Evolutionary conservation across 2,888 invertebrate species (phyloP).

Genomic region (Brenthis hecate): DNA sequence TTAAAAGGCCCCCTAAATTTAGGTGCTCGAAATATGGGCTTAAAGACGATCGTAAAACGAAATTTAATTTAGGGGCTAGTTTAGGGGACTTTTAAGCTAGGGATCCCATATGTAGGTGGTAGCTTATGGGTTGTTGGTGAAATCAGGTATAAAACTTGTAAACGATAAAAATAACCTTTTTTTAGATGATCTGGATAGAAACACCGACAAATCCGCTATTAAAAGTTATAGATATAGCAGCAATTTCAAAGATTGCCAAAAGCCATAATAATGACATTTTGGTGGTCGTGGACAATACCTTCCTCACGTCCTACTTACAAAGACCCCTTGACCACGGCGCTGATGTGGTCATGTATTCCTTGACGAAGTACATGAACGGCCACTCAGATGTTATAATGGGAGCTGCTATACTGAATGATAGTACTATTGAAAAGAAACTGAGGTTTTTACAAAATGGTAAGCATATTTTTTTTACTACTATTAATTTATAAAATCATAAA

Average conservation of each 20-base stretch:
- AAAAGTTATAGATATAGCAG: conserved; percentile 93
- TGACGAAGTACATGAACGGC: conserved; percentile 99
- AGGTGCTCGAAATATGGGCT: too few species aligned
- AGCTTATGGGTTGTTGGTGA: too few species aligned
- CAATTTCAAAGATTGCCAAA: conserved; percentile 83
- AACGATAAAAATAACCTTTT: neutral
- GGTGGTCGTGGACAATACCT: conserved; percentile 96
- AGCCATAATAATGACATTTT: conserved; percentile 81
- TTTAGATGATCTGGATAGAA: conserved; percentile 95
- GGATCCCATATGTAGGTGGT: too few species aligned
- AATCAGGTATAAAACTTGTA: too few species aligned
- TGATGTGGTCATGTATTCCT: conserved; percentile 94
- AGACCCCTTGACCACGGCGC: conserved; percentile 94
- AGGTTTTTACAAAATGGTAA: conserved; percentile 94
- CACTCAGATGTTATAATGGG: conserved; percentile 99
- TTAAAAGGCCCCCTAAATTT: too few species aligned
- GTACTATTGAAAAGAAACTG: conserved; percentile 86
- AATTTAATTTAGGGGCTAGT: too few species aligned
- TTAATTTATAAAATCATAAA: too few species aligned
- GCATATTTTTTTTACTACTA: conserved; percentile 23
- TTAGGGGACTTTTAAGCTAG: too few species aligned
- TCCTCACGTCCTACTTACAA: conserved; percentile 95
- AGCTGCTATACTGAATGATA: conserved; percentile 88
- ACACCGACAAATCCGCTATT: conserved; percentile 97
- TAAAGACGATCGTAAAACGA: too few species aligned